These are phyloP conservation scores for Tragulus kanchil DNA, from an alignment of 2,113 vertebrate species.

Conservation along the genomic window DNA sequence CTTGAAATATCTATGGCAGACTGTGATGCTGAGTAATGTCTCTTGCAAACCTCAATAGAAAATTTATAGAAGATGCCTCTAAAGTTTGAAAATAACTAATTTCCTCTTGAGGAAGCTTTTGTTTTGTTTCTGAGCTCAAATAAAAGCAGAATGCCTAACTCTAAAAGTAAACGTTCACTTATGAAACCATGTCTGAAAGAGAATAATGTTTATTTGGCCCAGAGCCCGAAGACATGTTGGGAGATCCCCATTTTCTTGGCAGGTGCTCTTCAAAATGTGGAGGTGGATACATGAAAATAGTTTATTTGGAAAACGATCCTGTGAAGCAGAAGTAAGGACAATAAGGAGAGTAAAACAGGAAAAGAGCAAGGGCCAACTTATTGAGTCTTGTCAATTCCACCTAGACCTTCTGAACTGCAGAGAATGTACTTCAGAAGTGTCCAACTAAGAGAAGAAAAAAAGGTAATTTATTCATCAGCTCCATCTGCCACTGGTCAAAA, in stretches of 20 bases:
- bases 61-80: conserved; percentile 64
- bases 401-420: neutral
- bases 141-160: neutral
- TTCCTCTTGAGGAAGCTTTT: conserved; percentile 44
- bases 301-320: neutral
- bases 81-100: conserved; percentile 66
- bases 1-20: conserved; percentile 70
- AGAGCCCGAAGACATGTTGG: neutral
- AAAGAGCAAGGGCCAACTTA: neutral
- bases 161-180: neutral
- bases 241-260: neutral
- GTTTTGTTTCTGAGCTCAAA: neutral
- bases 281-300: neutral
- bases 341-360: neutral
- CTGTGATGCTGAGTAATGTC: conserved; percentile 53
- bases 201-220: no score
- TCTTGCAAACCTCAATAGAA: conserved; percentile 41
- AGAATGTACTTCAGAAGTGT: neutral
- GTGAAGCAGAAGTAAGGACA: neutral
- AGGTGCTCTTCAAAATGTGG: neutral
- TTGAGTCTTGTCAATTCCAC: neutral
- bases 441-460: neutral
- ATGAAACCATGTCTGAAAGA: no score
- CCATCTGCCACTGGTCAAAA: neutral
- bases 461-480: neutral